Conservation (phyloP, 2,797 vertebrate species). For the Carcharodon carcharias region DNA sequence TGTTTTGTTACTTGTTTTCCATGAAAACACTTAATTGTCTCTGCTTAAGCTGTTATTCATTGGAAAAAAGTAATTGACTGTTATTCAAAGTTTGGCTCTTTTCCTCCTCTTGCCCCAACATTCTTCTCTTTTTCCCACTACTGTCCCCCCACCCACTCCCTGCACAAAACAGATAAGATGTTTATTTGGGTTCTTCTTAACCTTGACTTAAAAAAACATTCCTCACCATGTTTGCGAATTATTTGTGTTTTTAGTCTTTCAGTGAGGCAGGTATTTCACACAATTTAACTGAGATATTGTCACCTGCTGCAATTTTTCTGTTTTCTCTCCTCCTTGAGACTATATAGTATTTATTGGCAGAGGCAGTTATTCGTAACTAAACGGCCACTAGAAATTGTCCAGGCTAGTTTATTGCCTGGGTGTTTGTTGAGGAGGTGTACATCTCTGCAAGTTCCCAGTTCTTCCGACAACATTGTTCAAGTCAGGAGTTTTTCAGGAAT, state of each 20-base stretch:
- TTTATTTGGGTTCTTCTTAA: background rate
- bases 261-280: background rate
- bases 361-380: background rate
- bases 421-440: background rate
- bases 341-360: background rate
- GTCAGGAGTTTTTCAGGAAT: background rate
- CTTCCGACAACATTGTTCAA: background rate
- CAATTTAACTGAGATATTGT: background rate
- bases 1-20: background rate
- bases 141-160: no score
- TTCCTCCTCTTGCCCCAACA: background rate
- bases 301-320: background rate
- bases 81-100: background rate
- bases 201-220: background rate
- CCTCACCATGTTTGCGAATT: background rate
- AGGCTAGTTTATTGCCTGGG: background rate
- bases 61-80: background rate
- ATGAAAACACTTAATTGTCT: background rate
- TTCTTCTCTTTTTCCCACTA: no score
- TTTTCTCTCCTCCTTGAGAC: background rate
- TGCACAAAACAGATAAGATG: background rate
- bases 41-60: background rate
- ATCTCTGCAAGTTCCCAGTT: background rate
- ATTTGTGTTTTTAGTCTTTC: background rate
- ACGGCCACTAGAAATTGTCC: background rate